Evolutionary conservation across 1,140 invertebrate species (phyloP), one percentile per base, ranked within the genome.

Genomic region (Rhyzopertha dominica): DNA sequence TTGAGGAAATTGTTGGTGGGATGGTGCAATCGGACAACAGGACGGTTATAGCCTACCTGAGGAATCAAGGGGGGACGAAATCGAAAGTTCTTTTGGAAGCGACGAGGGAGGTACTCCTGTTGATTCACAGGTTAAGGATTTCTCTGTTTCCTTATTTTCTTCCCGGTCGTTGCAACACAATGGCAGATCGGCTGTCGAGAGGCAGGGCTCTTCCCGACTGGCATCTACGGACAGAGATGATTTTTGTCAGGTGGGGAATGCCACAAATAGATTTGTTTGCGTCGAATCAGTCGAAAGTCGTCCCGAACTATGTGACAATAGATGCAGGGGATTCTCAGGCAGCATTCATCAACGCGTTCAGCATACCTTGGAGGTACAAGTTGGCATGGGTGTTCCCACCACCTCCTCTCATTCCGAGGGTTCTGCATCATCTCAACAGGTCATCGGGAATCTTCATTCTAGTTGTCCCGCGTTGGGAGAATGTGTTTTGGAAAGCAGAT

Each of bases 381-480:
- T n/a, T 30, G 12, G 32, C 40, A 3, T 49, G 47, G 47, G n/a
- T 43, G 12, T 47, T 47, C n/a, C 46, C 46, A 2, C 46, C 46
- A 10, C 55, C 53, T 3, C 8, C 49, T 12, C 22, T 58, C 20
- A 56, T 58, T 5, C 53, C 53, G 3, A 45, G 35, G 19, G 50
- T 58, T 2, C 36, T 59, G 14, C 35, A 40, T 9, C 49, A 54
- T 29, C 23, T 54, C 10, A 54, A 51, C 22, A 24, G 7, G 18
- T 31, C 34, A 23, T 20, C 20, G 34, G 43, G 43, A 29, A n/a
- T 31, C 10, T 47, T 47, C 43, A 18, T 64, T 10, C 25, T 66
- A 14, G 49, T 65, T 36, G 55, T 49, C n/a, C 59, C 59, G 4
- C 35, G 43, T n/a, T 67, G 62, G 61, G 46, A 55, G 13, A 48